These are phyloP conservation scores for Tryphoninae sp. DNA, from an alignment of 2,888 invertebrate species.

Conservation along the genomic window DNA sequence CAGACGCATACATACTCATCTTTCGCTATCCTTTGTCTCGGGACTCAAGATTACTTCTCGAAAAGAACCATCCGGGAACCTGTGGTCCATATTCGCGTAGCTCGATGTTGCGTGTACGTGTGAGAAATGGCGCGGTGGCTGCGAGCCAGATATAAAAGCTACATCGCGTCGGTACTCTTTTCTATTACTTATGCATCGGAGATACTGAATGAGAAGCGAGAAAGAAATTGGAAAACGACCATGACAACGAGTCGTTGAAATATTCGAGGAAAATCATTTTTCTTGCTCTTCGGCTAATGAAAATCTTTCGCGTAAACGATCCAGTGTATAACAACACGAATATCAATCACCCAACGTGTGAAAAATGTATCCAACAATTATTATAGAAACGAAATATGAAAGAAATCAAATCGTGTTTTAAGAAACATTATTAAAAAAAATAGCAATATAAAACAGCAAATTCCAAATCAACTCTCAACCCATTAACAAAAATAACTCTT, in stretches of 20 bases:
- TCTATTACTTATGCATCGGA: constrained; percentile 16
- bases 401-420: background rate
- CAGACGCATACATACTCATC: background rate
- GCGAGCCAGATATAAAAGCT: constrained; percentile 26
- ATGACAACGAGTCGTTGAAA: constrained; percentile 5
- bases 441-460: no score
- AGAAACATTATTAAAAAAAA: no score
- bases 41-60: constrained; percentile 30
- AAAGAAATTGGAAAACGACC: constrained; percentile 20
- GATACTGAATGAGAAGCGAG: constrained; percentile 26
- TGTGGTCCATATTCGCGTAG: constrained; percentile 2
- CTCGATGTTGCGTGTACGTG: background rate
- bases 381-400: background rate
- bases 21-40: constrained; percentile 31
- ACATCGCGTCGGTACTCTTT: constrained; percentile 23
- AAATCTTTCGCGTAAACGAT: background rate
- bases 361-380: no score
- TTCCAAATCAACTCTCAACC: no score
- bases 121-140: background rate
- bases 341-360: background rate
- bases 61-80: constrained; percentile 25
- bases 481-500: no score
- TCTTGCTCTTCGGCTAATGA: background rate
- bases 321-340: background rate
- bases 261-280: background rate